Evolutionary conservation across 1,140 invertebrate genomes (phyloP).

Genomic region (Drosophila quadrilineata): DNA sequence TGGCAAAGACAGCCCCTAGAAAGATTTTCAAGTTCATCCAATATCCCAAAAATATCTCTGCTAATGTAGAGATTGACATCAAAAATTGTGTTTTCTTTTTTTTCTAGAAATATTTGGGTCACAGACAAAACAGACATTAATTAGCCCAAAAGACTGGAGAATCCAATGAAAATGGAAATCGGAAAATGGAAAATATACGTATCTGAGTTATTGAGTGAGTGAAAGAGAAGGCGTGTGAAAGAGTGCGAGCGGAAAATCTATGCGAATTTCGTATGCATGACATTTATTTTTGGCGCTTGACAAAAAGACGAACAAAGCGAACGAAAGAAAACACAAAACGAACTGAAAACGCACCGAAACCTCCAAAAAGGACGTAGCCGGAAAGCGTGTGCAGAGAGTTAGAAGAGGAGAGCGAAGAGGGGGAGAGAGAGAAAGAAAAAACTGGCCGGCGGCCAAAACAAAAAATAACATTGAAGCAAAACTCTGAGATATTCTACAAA

Average conservation of each 20-base stretch:
- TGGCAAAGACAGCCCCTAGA: not conserved
- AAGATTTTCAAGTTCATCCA: conserved; percentile 36
- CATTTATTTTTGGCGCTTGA: conserved; percentile 54
- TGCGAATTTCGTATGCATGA: conserved; percentile 21
- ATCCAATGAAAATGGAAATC: conserved; percentile 1
- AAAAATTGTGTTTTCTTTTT: conserved; percentile 23
- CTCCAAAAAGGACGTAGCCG: conserved; percentile 22
- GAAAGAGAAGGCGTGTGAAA: not conserved
- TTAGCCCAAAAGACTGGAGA: conserved; percentile 34
- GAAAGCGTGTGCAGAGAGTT: conserved; percentile 1
- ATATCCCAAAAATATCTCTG: conserved; percentile 10
- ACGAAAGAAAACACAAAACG: too few species aligned
- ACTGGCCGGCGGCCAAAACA: conserved; percentile 32
- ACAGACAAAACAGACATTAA: conserved; percentile 36
- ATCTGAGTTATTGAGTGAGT: not conserved
- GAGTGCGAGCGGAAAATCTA: not conserved
- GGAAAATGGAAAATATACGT: not conserved
- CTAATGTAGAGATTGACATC: conserved; percentile 18
- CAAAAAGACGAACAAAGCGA: conserved; percentile 13
- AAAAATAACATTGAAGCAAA: conserved; percentile 19
- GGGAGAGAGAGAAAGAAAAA: conserved; percentile 1
- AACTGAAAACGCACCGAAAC: conserved; percentile 12
- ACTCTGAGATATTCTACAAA: conserved; percentile 11
- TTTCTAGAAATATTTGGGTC: conserved; percentile 36
- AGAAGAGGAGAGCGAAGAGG: not conserved